A percentile compares a stretch with the other conserved stretches of the same genome.
These are phyloP conservation scores for Acronicta aceris DNA, from an alignment of 2,888 invertebrate species.

Conservation along the genomic window DNA sequence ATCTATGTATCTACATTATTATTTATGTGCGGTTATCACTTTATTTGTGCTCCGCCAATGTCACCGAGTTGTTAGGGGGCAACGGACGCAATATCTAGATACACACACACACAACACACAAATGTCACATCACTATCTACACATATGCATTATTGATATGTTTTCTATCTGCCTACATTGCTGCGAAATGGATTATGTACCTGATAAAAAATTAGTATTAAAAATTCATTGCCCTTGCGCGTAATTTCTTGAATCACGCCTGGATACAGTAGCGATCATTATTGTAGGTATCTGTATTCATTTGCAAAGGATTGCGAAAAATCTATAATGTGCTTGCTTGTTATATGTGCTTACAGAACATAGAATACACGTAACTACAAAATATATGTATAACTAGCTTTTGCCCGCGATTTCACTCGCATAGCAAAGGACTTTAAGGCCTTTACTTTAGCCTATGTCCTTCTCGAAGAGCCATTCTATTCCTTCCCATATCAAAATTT, in stretches of 20 bases:
- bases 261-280: conserved; percentile 43
- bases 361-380: background rate
- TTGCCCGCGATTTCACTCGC: too few relatives aligned
- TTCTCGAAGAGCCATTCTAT: too few relatives aligned
- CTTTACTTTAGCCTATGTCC: too few relatives aligned
- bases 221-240: conserved; percentile 80
- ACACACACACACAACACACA: conserved; percentile 69
- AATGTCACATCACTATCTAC: conserved; percentile 63
- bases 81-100: conserved; percentile 85
- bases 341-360: background rate
- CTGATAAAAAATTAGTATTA: conserved; percentile 78
- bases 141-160: conserved; percentile 61
- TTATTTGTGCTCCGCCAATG: conserved; percentile 87
- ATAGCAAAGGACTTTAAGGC: too few relatives aligned
- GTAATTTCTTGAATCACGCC: conserved; percentile 68
- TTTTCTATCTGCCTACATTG: conserved; percentile 68
- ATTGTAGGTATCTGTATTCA: conserved; percentile 19
- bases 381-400: too few relatives aligned
- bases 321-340: conserved; percentile 1
- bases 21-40: conserved; percentile 83
- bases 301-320: conserved; percentile 9
- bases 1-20: conserved; percentile 71
- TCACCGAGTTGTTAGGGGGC: conserved; percentile 87
- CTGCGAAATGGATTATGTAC: conserved; percentile 72
- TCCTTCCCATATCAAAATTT: too few relatives aligned